Percentiles rank a stretch among this genome's conserved stretches.
Evolutionary conservation across 2,113 vertebrate species (phyloP).

Genomic region (Condylura cristata): DNA sequence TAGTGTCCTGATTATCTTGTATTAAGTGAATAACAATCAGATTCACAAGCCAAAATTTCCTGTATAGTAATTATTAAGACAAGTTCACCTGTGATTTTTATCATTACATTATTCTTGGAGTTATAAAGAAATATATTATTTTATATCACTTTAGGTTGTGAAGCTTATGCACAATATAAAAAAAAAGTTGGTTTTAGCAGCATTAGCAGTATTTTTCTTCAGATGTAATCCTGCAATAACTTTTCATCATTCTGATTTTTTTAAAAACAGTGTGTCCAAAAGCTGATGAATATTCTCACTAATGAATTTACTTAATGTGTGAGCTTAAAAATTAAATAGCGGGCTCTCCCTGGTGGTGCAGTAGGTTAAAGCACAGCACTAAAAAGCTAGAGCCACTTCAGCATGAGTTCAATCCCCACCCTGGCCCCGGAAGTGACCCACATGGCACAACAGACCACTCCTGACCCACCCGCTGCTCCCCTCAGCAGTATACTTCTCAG

Average conservation of each 20-base stretch:
- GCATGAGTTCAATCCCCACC: no score
- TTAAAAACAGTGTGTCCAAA: not conserved
- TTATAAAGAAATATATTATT: not conserved
- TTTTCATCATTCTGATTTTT: conserved; percentile 19
- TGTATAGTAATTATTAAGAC: not conserved
- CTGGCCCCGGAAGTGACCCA: no score
- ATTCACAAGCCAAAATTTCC: not conserved
- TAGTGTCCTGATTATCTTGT: not conserved
- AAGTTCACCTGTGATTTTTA: not conserved
- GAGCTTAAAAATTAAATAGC: conserved; percentile 11
- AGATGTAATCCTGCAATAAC: not conserved
- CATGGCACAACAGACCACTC: no score
- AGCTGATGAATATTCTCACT: not conserved
- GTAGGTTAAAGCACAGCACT: no score
- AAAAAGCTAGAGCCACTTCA: no score
- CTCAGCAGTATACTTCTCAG: no score
- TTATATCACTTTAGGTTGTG: not conserved
- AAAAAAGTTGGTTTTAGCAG: not conserved
- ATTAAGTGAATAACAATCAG: not conserved
- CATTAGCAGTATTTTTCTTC: not conserved
- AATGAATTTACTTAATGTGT: not conserved
- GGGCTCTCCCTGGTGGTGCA: no score
- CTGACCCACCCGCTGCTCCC: no score
- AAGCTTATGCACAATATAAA: not conserved
- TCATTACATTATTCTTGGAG: not conserved